Base-by-base conservation (phyloP, 2,113 vertebrate species). In the Pogona vitticeps region DNA sequence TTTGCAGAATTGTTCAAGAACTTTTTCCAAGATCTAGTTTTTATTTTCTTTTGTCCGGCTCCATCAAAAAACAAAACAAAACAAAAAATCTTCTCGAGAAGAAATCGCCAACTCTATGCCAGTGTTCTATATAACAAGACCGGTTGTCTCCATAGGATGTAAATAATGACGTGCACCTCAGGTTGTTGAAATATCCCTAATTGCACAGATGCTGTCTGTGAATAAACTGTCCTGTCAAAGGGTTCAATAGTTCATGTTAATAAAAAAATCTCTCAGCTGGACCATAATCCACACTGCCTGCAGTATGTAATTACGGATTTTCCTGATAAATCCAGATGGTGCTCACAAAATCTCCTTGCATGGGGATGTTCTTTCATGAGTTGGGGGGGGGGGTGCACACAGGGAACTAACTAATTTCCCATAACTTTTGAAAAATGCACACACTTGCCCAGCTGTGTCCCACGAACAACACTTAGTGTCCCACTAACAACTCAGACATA, bases 261-360 rank as follows among this genome's bases (percentile, higher is more conserved):
- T 56, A 76, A 56, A 56, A 0, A 85, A 76, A 36, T 63, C 23
- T 77, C 84, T 85, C 87, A 31, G 70, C 78, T 0, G 2, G 86
- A 75, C 92, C 18, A 23, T 91, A 92, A 92, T 93, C 91, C 91
- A 77, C 0, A 0, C 86, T 89, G 58, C 78, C 72, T 75, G 84
- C 88, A 88, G 82, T 83, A 84, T 71, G 90, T 93, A 93, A 89
- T 90, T 88, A 83, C 0, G 40, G 93, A 94, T 95, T 95, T 92
- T 91, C 84, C 84, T 61, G 87, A 90, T 92, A 88, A 94, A 85
- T 89, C 87, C 6, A 13, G 85, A 63, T 31, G 0, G 89, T 85
- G 91, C 77, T 80, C 76, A 83, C 79, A 91, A 90, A 91, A 90
- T 90, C 85, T 67, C 88, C 77, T 86, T 89, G 80, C 80, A 63